Base-by-base conservation (phyloP, 2,113 vertebrate genomes). In the Pollachius pollachius region DNA sequence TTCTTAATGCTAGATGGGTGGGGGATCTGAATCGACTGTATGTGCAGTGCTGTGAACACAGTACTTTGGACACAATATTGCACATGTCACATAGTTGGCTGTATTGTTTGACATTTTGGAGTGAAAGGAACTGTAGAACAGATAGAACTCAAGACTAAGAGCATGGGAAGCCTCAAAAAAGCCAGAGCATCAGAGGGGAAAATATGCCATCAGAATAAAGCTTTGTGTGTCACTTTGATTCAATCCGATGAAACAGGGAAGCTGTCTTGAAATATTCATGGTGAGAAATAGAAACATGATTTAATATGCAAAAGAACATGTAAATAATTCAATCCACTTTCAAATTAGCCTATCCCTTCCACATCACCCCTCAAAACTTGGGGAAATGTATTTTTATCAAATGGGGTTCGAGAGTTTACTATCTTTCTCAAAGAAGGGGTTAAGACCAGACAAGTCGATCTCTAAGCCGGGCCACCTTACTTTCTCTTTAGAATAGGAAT, bases 221-320 rank as follows among this genome's bases (percentile, higher is more conserved):
- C 56, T 60, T 69, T 54, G 73, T 54, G 73, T 67, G 70, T 81
- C 84, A 77, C 78, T 80, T 86, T 89, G 84, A 88, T 90, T 89
- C 75, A 85, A 85, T 75, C 75, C 81, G 83, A 86, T 86, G 84
- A 88, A 88, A 86, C 30, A 65, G 52, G 72, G 68, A 67, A 75
- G 72, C 70, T 62, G 15, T 69, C 65, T 48, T 91, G 75, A 85
- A 91, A 88, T 80, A 89, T 90, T 89, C 81, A 92, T 83, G 78
- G 60, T 0, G 30, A 37, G 30, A 90, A 91, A 90, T 72, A 81
- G 88, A 92, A 91, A 92, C 91, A 91, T 89, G 87, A 48, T 90
- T 89, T 87, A 90, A 90, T 88, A 89, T 89, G 86, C 89, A 89
- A 84, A 87, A 68, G 77, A 81, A 77, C 63, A 72, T 72, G 64